A percentile compares a stretch with the other conserved stretches of the same genome.
phyloP scores from a whole-genome alignment of 2,888 invertebrate species.

The Sminthurinus aureus region DNA sequence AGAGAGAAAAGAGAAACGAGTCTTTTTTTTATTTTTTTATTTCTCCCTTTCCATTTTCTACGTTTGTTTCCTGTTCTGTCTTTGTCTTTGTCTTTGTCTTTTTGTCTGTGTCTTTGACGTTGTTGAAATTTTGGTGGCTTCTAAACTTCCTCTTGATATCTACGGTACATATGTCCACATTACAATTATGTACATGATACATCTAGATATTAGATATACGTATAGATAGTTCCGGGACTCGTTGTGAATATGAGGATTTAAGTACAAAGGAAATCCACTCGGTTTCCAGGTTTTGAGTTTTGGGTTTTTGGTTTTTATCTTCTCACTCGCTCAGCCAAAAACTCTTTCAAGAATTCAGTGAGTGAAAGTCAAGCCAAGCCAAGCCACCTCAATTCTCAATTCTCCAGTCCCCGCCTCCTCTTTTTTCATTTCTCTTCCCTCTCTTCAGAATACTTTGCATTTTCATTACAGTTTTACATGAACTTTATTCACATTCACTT shows the following conservation, averaged over 20 bases:
- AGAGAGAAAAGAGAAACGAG: no score
- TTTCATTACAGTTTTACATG: neutral
- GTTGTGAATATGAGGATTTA: neutral
- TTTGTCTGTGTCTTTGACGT: neutral
- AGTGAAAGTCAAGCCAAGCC: no score
- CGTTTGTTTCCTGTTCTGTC: no score
- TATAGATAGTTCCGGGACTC: neutral
- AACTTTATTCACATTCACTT: no score
- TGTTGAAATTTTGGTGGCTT: neutral
- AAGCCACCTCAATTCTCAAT: neutral
- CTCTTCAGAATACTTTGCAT: neutral
- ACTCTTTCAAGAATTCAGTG: neutral
- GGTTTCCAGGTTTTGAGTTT: no score
- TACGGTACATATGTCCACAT: neutral
- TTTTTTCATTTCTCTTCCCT: neutral
- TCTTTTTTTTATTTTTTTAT: no score
- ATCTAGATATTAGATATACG: neutral
- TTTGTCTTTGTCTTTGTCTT: no score
- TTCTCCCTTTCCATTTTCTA: neutral
- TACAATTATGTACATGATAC: neutral
- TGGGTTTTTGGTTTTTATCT: slow-evolving; percentile 17
- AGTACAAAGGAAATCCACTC: slow-evolving; percentile 12
- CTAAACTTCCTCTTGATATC: neutral
- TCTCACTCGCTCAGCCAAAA: slow-evolving; percentile 3
- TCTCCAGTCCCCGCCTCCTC: no score